These are phyloP conservation scores for Falcunculus frontatus DNA, from an alignment of 2,113 vertebrate genomes.

Conservation along the genomic window DNA sequence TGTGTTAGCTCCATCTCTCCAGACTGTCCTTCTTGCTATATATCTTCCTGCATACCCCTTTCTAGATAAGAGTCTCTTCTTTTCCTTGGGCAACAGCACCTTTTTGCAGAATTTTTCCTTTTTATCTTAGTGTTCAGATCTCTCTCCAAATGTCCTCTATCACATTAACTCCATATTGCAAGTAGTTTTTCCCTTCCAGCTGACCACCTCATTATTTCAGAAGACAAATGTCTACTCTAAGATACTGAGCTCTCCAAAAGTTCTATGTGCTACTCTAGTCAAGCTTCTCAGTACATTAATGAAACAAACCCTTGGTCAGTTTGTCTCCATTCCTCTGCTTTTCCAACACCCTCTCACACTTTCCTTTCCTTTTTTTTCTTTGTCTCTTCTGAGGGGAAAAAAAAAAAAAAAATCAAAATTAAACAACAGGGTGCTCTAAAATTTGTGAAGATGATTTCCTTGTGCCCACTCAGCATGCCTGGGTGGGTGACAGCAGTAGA, in stretches of 20 bases:
- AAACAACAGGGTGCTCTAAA: background rate
- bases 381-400: background rate
- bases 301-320: background rate
- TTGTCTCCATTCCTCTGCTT: background rate
- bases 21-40: accelerated
- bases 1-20: background rate
- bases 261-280: accelerated
- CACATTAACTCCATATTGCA: accelerated
- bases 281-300: background rate
- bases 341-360: background rate
- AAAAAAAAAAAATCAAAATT: background rate
- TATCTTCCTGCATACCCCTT: background rate
- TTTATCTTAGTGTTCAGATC: background rate
- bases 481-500: background rate
- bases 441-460: background rate
- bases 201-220: background rate
- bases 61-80: background rate
- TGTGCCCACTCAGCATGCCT: background rate
- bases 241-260: background rate
- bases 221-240: accelerated
- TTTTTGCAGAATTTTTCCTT: background rate
- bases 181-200: background rate
- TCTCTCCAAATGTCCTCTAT: background rate
- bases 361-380: background rate
- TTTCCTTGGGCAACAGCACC: background rate